Conservation (phyloP, 2,797 vertebrate species). For the Dromococcyx pavoninus region DNA sequence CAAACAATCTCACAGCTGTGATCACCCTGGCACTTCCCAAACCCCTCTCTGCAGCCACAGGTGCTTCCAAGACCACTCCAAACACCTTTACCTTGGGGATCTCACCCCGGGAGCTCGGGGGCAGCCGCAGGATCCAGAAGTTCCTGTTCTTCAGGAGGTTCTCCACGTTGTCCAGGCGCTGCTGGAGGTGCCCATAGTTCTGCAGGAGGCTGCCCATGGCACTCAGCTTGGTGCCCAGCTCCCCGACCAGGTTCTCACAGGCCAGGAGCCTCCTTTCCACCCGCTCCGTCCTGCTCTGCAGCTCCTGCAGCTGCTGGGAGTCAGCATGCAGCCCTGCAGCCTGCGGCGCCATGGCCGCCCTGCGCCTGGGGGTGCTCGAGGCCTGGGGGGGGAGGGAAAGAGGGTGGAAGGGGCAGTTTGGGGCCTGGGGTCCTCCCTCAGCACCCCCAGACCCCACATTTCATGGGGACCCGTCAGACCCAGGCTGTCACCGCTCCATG, state of each 20-base stretch:
- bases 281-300: slow-evolving; percentile 42
- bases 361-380: background rate
- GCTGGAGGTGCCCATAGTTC: slow-evolving; percentile 70
- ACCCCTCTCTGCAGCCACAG: too few relatives aligned
- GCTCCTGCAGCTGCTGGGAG: slow-evolving; percentile 69
- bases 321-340: slow-evolving; percentile 33
- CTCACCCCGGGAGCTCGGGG: slow-evolving; percentile 62
- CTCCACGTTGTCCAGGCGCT: slow-evolving; percentile 75
- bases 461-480: background rate
- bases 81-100: slow-evolving; percentile 67
- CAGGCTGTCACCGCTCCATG: background rate
- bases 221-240: slow-evolving; percentile 73
- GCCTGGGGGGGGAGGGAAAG: background rate
- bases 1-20: too few relatives aligned
- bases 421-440: background rate
- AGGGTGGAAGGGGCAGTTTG: too few relatives aligned
- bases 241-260: slow-evolving; percentile 66
- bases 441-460: accelerated
- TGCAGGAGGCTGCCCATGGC: slow-evolving; percentile 73
- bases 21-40: too few relatives aligned
- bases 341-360: background rate
- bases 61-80: background rate
- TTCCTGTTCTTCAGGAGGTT: slow-evolving; percentile 78
- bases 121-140: slow-evolving; percentile 77
- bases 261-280: slow-evolving; percentile 61